Percentiles rank a stretch among this genome's conserved stretches.
Evolutionary conservation across 2,797 vertebrate species (phyloP).

Genomic region (Siniperca undulata): DNA sequence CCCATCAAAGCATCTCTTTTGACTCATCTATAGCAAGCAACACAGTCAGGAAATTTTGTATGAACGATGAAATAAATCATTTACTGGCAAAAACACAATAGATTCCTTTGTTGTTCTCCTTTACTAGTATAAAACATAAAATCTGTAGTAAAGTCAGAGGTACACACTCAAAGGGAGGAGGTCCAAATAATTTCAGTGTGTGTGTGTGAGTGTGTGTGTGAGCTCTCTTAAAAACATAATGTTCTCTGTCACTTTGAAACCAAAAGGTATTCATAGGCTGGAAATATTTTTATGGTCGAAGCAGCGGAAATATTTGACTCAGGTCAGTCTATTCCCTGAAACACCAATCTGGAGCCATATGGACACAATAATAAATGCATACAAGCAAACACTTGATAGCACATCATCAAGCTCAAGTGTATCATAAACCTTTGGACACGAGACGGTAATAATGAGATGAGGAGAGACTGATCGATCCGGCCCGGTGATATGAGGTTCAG

Average conservation of each 20-base stretch:
- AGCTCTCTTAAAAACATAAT: constrained; percentile 38
- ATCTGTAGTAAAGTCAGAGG: constrained; percentile 31
- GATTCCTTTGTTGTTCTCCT: constrained; percentile 16
- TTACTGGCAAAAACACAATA: neutral
- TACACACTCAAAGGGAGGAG: constrained; percentile 24
- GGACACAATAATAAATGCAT: constrained; percentile 69
- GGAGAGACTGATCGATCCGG: constrained; percentile 54
- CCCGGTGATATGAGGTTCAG: constrained; percentile 56
- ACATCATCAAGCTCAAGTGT: constrained; percentile 54
- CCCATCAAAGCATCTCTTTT: neutral
- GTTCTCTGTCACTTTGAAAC: constrained; percentile 58
- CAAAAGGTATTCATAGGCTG: constrained; percentile 55
- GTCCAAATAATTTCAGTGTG: constrained; percentile 52
- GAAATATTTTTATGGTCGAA: constrained; percentile 57
- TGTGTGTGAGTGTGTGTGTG: constrained; percentile 30
- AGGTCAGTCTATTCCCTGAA: constrained; percentile 51
- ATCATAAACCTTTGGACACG: constrained; percentile 47
- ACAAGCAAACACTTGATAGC: constrained; percentile 64
- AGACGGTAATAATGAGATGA: constrained; percentile 56
- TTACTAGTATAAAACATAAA: constrained; percentile 26
- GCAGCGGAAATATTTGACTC: constrained; percentile 60
- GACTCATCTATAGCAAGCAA: neutral
- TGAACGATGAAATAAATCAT: constrained; percentile 4
- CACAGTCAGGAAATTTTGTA: neutral
- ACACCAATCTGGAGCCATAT: constrained; percentile 50